Base-by-base conservation (phyloP, 1,140 invertebrate genomes). In the Drosophila ambigua region DNA sequence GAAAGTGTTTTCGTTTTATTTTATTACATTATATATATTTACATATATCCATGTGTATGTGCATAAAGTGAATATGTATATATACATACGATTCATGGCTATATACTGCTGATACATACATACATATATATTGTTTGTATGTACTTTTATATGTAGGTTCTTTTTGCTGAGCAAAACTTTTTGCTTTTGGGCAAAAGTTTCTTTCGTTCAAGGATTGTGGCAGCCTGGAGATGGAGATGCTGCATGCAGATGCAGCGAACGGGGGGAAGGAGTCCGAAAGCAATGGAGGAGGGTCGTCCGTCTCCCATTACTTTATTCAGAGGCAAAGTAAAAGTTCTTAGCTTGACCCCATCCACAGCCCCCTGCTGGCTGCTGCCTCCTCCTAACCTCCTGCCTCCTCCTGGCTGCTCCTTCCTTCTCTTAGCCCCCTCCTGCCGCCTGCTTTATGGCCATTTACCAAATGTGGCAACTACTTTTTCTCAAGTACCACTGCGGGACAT, bases 401-500 rank as follows among this genome's bases (percentile, higher is more conserved):
- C 23, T 24, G 23, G 3, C 23, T 24, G 23, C 23, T 24, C 3
- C 23, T 4, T 24, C 23, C 23, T 24, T 0, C 23, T 24, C 2
- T 20, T 20, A 2, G n/a, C 9, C 31, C 20, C 39, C 28, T 26
- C 45, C 51, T 44, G 20, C 20, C 53, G 11, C n/a, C 51, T 60
- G 31, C 41, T 26, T 64, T 44, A 51, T 55, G 55, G 68, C 77
- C 72, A 75, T 75, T 75, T 75, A 75, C 72, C 71, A 75, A 75
- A 83, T 64, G 66, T 79, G 67, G 67, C 79, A 88, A 79, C 83
- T 87, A 88, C 83, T 89, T 87, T 87, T 87, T 87, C 83, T 87
- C 83, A 89, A 87, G 83, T 88, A 87, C 84, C 84, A 88, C 79
- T 88, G 84, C 62, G 83, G 83, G 83, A 87, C 83, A 87, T 88